These are phyloP conservation scores for Aepyceros melampus DNA, from an alignment of 2,113 vertebrate genomes.

Conservation along the genomic window DNA sequence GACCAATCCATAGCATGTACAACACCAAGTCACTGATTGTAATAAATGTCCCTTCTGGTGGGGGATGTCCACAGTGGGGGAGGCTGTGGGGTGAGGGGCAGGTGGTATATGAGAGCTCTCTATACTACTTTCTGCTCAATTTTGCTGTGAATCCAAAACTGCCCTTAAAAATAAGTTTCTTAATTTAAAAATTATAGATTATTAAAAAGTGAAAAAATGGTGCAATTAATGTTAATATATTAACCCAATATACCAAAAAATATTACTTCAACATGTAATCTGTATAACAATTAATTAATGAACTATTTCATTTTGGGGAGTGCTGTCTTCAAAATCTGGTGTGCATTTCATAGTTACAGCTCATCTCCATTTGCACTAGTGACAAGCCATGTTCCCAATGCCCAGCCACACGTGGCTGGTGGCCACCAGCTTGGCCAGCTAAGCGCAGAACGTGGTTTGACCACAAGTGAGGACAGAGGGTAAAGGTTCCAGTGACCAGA, in stretches of 20 bases:
- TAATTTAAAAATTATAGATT: not conserved
- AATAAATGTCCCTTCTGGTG: not conserved
- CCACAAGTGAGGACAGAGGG: not conserved
- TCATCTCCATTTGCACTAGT: not conserved
- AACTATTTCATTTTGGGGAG: not conserved
- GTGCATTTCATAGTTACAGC: not conserved
- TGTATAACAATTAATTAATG: not conserved
- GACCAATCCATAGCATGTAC: not conserved
- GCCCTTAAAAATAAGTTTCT: not conserved
- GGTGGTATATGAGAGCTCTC: not conserved
- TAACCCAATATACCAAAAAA: not conserved
- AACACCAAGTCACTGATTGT: not conserved
- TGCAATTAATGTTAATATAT: not conserved
- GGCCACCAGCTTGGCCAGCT: not conserved
- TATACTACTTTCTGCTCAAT: not conserved
- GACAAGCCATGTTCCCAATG: not conserved
- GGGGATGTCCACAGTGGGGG: not conserved
- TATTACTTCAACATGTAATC: not conserved
- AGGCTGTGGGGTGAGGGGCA: not conserved
- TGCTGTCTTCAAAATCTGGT: not conserved
- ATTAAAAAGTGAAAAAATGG: not conserved
- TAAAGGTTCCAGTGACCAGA: not conserved
- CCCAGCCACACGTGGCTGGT: not conserved
- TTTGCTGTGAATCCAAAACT: not conserved
- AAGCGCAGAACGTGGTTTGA: not conserved